A percentile compares a stretch with the other conserved stretches of the same genome.
phyloP scores from a whole-genome alignment of 2,888 invertebrate genomes.

The Tortrix viridana region DNA sequence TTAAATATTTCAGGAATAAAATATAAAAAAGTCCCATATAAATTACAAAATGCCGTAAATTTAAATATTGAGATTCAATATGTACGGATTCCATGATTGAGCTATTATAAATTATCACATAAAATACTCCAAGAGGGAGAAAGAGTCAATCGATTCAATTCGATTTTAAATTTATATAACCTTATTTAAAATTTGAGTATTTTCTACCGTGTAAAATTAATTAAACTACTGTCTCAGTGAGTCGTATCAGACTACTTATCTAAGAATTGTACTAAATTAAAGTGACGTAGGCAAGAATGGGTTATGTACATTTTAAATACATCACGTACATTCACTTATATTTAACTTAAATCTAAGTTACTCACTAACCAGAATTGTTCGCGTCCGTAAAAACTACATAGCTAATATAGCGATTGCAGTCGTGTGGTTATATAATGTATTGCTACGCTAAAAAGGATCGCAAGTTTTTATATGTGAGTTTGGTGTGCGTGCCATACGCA shows the following conservation, averaged over 20 bases:
- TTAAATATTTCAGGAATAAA: no score
- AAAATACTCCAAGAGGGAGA: conserved; percentile 12
- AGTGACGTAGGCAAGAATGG: conserved; percentile 1
- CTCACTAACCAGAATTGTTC: conserved; percentile 30
- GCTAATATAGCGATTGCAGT: not conserved
- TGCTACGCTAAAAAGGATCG: no score
- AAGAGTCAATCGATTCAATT: not conserved
- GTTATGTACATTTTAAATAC: not conserved
- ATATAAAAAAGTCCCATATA: no score
- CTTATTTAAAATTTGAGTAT: conserved; percentile 9
- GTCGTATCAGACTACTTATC: not conserved
- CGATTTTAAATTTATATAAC: no score
- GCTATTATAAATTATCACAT: not conserved
- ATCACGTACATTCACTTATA: not conserved
- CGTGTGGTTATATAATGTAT: no score
- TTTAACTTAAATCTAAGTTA: not conserved
- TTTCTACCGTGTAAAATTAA: conserved; percentile 19
- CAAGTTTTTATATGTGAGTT: no score
- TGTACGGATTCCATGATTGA: no score
- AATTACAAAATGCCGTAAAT: no score
- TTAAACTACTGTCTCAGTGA: conserved; percentile 11
- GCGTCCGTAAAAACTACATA: not conserved
- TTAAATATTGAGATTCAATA: no score
- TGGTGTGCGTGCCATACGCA: no score
- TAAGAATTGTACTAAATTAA: not conserved